Percentiles rank a stretch among this genome's conserved stretches.
Evolutionary conservation across 2,888 invertebrate genomes (phyloP).

Genomic region (Tenthredo mesomela): DNA sequence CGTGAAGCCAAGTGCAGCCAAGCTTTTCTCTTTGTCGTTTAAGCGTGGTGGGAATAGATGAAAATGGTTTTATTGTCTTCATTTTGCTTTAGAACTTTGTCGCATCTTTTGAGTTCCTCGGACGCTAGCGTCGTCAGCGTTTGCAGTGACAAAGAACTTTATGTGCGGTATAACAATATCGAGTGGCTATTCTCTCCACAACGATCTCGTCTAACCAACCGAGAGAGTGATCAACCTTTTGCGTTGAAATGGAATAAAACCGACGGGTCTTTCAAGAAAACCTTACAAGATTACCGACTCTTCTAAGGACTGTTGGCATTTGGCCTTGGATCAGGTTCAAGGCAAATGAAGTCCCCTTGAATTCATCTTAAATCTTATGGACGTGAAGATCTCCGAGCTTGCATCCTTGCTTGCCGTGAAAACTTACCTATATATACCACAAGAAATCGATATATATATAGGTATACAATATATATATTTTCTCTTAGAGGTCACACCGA

Average conservation of each 20-base stretch:
- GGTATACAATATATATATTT: neutral
- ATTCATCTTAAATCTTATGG: neutral
- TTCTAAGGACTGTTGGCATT: neutral
- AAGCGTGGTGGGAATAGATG: slow-evolving; percentile 35
- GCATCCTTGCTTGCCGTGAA: neutral
- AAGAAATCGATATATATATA: neutral
- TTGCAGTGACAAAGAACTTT: slow-evolving; percentile 41
- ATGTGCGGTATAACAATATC: slow-evolving; percentile 40
- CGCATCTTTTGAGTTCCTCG: slow-evolving; percentile 40
- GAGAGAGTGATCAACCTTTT: slow-evolving; percentile 46
- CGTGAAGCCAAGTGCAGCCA: slow-evolving; percentile 58
- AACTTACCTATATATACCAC: neutral
- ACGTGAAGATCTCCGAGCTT: neutral
- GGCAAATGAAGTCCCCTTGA: slow-evolving; percentile 17
- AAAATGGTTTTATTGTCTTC: slow-evolving; percentile 49
- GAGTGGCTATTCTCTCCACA: slow-evolving; percentile 28
- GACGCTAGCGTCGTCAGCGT: slow-evolving; percentile 41
- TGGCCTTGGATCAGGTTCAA: neutral
- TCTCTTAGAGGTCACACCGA: neutral
- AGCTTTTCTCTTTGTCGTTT: slow-evolving; percentile 51
- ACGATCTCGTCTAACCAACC: slow-evolving; percentile 19
- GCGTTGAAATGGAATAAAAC: slow-evolving; percentile 35
- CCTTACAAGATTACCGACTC: slow-evolving; percentile 23
- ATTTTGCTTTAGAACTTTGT: slow-evolving; percentile 32
- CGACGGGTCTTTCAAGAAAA: slow-evolving; percentile 21